Evolutionary conservation across 2,797 vertebrate genomes (phyloP), one percentile per base, ranked within the genome.

Genomic region (Enteromius paludinosus): DNA sequence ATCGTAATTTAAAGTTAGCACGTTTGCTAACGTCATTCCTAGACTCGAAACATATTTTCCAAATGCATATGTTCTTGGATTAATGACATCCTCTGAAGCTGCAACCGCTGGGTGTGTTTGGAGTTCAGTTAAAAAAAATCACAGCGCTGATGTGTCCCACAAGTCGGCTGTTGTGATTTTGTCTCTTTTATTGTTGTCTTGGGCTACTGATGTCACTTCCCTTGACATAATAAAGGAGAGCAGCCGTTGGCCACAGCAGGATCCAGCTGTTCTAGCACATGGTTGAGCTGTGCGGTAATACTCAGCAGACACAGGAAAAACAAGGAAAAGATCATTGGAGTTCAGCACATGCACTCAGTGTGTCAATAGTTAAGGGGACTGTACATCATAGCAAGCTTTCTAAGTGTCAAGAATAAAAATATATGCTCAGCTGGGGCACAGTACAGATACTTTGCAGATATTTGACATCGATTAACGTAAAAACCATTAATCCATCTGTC

Each of bases 171-270:
- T 77, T 90, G 89, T 87, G 84, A 91, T 94, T 91, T 92, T 80
- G 79, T 88, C 93, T 94, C 91, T 91, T 93, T 91, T 92, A 91
- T 90, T 92, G 89, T 89, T 86, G 87, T 88, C 89, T 75, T 81
- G 18, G 35, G 87, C 83, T 70, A 81, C 91, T 92, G 91, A 93
- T 94, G 93, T 93, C 92, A 93, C 92, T 94, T 94, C 93, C 93
- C 92, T 90, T 65, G 68, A 75, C 87, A 68, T 83, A 68, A 80
- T 62, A 54, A 87, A 85, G 74, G 71, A 66, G n/a, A 83, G 14
- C 80, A 91, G 87, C 90, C 86, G 89, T 81, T 89, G 90, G 82
- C 85, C 86, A 74, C 70, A 82, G 84, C 59, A 86, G 84, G 78
- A 87, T 80, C 87, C 92, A 93, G 92, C 92, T 94, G 93, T 85